phyloP scores from a whole-genome alignment of 2,888 invertebrate species.

The Malthinus seriepunctatus region DNA sequence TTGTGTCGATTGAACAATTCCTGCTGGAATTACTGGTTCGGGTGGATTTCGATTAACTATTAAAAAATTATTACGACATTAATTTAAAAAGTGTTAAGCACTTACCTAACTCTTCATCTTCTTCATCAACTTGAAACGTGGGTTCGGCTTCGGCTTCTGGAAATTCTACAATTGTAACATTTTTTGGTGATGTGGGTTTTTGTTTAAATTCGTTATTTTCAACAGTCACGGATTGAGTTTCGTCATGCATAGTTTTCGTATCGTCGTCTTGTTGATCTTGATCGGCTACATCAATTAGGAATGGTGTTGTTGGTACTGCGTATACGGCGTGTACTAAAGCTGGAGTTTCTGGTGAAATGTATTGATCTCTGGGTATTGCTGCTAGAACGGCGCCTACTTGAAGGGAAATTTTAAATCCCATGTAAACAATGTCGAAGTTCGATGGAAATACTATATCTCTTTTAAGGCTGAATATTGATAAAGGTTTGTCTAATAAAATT shows the following conservation, averaged over 20 bases:
- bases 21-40: conserved; percentile 52
- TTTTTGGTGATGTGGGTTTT: conserved; percentile 44
- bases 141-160: conserved; percentile 47
- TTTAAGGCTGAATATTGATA: conserved; percentile 50
- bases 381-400: conserved; percentile 54
- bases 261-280: conserved; percentile 37
- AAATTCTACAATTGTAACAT: conserved; percentile 47
- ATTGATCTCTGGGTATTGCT: conserved; percentile 47
- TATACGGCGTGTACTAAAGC: conserved; percentile 51
- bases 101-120: conserved; percentile 50
- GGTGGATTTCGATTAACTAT: conserved; percentile 52
- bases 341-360: conserved; percentile 48
- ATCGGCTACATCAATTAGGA: conserved; percentile 40
- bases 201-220: conserved; percentile 37
- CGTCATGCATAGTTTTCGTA: conserved; percentile 33
- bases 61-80: neutral
- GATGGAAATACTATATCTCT: conserved; percentile 53
- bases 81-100: neutral
- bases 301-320: conserved; percentile 52
- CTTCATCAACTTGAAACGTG: conserved; percentile 44
- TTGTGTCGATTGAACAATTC: conserved; percentile 55
- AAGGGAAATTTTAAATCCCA: conserved; percentile 51
- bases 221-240: conserved; percentile 46
- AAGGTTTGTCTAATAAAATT: conserved; percentile 51
- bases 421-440: conserved; percentile 50